phyloP scores from a whole-genome alignment of 2,888 invertebrate species.

The Brenthis ino region DNA sequence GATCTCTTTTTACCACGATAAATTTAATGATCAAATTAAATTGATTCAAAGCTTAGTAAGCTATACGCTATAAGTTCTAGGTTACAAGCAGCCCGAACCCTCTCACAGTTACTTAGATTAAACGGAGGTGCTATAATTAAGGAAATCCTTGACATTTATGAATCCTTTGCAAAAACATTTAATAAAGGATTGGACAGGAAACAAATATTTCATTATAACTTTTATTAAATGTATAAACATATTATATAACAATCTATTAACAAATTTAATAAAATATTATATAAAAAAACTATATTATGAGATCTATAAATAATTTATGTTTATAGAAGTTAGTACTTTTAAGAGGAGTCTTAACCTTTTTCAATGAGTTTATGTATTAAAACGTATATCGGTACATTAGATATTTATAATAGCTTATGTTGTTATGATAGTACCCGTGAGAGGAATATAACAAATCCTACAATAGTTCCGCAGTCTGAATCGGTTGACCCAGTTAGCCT shows the following conservation, averaged over 20 bases:
- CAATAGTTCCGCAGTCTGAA: conserved; percentile 8
- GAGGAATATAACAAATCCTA: conserved; percentile 6
- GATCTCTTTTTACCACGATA: too few relatives aligned
- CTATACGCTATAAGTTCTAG: neutral
- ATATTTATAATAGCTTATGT: neutral
- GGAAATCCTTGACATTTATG: conserved; percentile 9
- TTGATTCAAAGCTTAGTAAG: neutral
- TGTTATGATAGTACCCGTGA: neutral
- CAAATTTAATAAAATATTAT: neutral
- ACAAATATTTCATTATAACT: neutral
- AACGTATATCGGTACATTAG: neutral
- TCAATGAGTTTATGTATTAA: too few relatives aligned
- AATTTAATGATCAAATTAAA: conserved; percentile 1
- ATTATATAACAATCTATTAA: neutral
- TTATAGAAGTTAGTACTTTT: too few relatives aligned
- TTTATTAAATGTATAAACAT: neutral
- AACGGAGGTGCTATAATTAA: conserved; percentile 9
- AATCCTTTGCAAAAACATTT: neutral
- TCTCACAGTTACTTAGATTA: conserved; percentile 7
- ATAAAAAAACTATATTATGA: too few relatives aligned
- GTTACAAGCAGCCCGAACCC: neutral
- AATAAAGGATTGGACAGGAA: neutral
- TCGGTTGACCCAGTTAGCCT: conserved; percentile 14
- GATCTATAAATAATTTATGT: too few relatives aligned
- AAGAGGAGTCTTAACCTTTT: too few relatives aligned